Evolutionary conservation across 1,140 invertebrate species (phyloP).

Genomic region (Nephotettix cincticeps): DNA sequence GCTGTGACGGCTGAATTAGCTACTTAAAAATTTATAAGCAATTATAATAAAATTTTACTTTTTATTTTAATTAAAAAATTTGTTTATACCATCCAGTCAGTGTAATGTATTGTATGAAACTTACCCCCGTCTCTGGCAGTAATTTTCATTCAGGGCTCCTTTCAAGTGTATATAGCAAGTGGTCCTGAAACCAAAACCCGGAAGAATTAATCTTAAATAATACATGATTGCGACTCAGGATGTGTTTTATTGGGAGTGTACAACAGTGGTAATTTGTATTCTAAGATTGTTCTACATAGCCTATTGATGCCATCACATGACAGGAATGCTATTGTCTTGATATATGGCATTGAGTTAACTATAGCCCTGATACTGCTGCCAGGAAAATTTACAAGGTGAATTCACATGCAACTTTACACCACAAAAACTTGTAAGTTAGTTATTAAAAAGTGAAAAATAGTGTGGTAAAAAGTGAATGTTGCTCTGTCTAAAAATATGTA

Average conservation of each 20-base stretch:
- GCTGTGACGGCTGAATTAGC: too few species aligned
- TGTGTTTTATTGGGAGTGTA: neutral
- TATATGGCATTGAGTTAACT: too few species aligned
- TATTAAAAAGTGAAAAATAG: too few species aligned
- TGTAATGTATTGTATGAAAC: neutral
- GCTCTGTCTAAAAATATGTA: too few species aligned
- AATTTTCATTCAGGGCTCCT: slow-evolving; percentile 11
- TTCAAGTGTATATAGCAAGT: slow-evolving; percentile 2
- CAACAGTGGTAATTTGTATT: neutral
- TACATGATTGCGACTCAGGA: neutral
- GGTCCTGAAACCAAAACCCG: neutral
- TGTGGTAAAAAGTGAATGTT: too few species aligned
- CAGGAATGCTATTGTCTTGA: too few species aligned
- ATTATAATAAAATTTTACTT: neutral
- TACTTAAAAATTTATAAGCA: neutral
- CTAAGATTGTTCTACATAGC: neutral
- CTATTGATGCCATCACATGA: too few species aligned
- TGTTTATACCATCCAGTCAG: neutral
- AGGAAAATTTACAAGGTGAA: too few species aligned
- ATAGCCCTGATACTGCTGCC: neutral
- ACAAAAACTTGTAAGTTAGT: too few species aligned
- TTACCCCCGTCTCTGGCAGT: slow-evolving; percentile 16
- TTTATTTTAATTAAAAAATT: neutral
- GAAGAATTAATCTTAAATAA: neutral
- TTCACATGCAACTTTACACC: too few species aligned